These are phyloP conservation scores for Amia ocellicauda DNA, from an alignment of 2,113 vertebrate species.

Conservation along the genomic window DNA sequence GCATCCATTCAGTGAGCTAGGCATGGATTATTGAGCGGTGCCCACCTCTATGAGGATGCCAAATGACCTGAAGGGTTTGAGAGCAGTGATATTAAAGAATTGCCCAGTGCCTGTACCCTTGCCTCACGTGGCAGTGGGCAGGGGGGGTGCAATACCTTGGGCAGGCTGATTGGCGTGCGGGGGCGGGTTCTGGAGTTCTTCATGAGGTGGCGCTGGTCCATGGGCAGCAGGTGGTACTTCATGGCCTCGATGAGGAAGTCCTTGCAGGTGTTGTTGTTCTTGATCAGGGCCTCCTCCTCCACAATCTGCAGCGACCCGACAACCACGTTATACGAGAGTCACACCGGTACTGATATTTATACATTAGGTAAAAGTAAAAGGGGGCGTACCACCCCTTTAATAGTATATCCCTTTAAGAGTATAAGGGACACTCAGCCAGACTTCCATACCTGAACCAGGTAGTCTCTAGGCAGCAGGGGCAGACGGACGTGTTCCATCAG, in stretches of 20 bases:
- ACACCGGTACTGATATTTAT: no score
- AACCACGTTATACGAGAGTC: no score
- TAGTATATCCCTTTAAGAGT: no score
- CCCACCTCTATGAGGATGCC: no score
- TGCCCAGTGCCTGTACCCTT: not conserved
- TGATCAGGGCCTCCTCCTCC: conserved; percentile 93
- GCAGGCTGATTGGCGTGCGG: conserved; percentile 87
- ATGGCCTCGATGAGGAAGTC: conserved; percentile 97
- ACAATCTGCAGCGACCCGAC: conserved; percentile 44
- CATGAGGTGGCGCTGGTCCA: conserved; percentile 90
- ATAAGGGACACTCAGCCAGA: no score
- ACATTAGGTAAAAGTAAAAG: no score
- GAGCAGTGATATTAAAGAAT: no score
- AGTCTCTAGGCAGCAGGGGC: conserved; percentile 87
- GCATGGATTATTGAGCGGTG: no score
- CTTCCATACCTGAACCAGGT: conserved; percentile 84
- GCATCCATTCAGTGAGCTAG: no score
- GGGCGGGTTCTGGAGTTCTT: conserved; percentile 92
- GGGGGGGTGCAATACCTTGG: conserved; percentile 64
- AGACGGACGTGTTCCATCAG: conserved; percentile 94
- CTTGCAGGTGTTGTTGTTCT: conserved; percentile 97
- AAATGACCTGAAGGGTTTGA: no score
- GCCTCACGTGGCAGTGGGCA: not conserved
- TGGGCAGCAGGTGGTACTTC: conserved; percentile 95
- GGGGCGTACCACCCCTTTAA: no score